Base-by-base conservation (phyloP, 1,140 invertebrate species). In the Samia ricini region DNA sequence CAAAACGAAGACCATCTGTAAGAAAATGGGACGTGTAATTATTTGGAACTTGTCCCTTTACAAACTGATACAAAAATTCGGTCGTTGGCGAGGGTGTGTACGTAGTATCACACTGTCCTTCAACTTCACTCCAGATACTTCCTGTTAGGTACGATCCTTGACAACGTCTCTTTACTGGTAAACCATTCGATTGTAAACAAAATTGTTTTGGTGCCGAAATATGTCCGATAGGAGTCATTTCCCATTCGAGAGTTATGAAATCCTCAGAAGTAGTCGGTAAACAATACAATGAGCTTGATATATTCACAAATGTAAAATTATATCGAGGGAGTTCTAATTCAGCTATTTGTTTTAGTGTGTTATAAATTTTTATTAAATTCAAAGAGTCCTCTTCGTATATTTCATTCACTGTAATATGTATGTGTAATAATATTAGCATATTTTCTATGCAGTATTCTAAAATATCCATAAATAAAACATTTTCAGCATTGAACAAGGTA, bases 91-190 rank as follows among this genome's bases (percentile, higher is more conserved):
- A 83, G 15, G 89, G 74, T 68, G 82, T 62, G 59, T 84, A 86
- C 64, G 83, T 87, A 68, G 72, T 60, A 64, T 85, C 79, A 73
- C 91, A 92, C 21, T 58, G 63, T 22, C 89, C 89, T 68, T 85
- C 74, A 4, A 91, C 77, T 0, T 72, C 29, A 23, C 71, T 77
- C 91, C 91, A 92, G 10, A 66, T 33, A 57, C 85, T 84, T 24
- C 91, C 91, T 8, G 67, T 63, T 12, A 88, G 64, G 69, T 91
- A 92, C 56, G 88, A 83, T 18, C 91, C 91, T 12, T 51, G 24
- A 68, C 91, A 92, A 20, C 68, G 61, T 69, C 91, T 74, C 42
- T 81, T 91, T 3, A 91, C 86, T 24, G 91, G 91, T 29, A 90
- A 74, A 8, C 86, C 88, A 72, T 91, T 90, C 24, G 69, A 61